Conservation (phyloP, 2,888 invertebrate genomes). For the Chaetogeoica ovagalla region DNA sequence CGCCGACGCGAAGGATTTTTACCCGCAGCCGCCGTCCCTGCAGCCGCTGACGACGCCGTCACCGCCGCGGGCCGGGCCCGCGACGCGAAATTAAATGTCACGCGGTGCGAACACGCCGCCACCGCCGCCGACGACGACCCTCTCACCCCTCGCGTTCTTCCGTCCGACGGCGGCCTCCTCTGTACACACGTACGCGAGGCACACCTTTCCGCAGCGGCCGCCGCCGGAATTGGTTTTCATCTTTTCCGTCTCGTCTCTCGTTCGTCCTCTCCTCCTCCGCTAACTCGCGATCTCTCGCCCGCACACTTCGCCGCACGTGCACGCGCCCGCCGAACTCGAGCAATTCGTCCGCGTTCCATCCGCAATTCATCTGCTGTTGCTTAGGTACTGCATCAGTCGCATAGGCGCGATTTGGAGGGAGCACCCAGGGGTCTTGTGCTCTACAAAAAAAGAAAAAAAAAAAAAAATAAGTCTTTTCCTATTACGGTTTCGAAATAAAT, state of each 20-base stretch:
- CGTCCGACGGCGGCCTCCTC: background rate
- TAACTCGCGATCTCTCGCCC: no score
- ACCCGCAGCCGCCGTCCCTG: background rate
- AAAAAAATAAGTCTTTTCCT: no score
- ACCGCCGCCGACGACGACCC: background rate
- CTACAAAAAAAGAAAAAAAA: no score
- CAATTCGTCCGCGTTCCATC: no score
- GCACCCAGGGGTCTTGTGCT: no score
- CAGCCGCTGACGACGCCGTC: background rate
- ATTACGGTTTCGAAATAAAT: no score
- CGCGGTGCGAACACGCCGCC: constrained; percentile 33
- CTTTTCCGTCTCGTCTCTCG: background rate
- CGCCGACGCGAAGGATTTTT: constrained; percentile 45
- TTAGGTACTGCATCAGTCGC: no score
- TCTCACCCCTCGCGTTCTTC: background rate
- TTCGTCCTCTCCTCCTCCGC: no score
- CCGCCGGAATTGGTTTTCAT: constrained; percentile 18
- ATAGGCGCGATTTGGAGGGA: no score
- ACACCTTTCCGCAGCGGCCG: constrained; percentile 18
- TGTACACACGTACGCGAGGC: background rate
- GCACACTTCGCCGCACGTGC: no score
- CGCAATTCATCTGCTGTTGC: no score
- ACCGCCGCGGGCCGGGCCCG: constrained; percentile 38
- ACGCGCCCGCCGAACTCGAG: no score
- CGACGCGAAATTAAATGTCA: constrained; percentile 51